Evolutionary conservation across 2,797 vertebrate genomes (phyloP).

Genomic region (Oreonectes daqikongensis): DNA sequence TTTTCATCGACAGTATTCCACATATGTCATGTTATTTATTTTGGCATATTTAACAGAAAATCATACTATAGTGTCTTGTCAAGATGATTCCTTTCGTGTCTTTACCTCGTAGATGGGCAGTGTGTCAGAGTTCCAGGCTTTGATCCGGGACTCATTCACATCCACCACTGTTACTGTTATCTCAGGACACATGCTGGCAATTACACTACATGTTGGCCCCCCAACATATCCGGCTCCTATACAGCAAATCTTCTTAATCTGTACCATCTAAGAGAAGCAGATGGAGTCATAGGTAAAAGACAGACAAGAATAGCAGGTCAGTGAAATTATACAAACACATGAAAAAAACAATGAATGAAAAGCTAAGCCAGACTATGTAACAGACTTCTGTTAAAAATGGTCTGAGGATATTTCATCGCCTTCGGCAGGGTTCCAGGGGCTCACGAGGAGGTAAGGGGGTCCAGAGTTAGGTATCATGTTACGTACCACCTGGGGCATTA

Average conservation of each 20-base stretch:
- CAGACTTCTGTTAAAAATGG: too few relatives aligned
- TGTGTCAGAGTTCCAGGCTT: conserved; percentile 94
- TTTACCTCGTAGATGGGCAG: conserved; percentile 97
- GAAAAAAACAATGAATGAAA: not conserved
- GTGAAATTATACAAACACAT: not conserved
- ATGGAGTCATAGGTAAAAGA: not conserved
- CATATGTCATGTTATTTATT: too few relatives aligned
- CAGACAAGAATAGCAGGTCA: not conserved
- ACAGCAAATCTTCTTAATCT: conserved; percentile 96
- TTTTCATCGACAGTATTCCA: not conserved
- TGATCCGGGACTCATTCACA: conserved; percentile 92
- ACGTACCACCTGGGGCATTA: not conserved
- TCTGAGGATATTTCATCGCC: not conserved
- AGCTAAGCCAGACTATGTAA: too few relatives aligned
- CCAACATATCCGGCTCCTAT: conserved; percentile 98
- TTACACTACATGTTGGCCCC: conserved; percentile 96
- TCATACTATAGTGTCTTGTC: not conserved
- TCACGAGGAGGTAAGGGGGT: not conserved
- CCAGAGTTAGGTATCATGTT: conserved; percentile 1
- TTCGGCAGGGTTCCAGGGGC: not conserved
- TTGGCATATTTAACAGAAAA: not conserved
- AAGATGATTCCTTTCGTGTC: not conserved
- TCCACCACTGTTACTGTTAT: conserved; percentile 95
- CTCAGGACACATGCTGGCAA: conserved; percentile 93
- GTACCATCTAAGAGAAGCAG: conserved; percentile 83